Evolutionary conservation across 1,140 invertebrate genomes (phyloP).

Genomic region (Meteorus sp.): DNA sequence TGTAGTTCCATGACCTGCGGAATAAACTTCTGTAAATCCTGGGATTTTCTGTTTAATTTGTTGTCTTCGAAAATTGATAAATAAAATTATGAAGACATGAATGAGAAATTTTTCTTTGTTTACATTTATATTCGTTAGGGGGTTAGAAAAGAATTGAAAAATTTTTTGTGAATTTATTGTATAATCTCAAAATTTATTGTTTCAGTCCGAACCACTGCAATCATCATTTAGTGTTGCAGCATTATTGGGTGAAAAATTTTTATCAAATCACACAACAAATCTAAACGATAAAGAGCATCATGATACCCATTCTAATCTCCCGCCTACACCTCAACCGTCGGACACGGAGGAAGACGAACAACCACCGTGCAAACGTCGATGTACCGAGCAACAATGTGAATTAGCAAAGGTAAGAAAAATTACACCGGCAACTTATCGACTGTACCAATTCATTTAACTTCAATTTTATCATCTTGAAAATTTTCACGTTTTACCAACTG

Average conservation of each 20-base stretch:
- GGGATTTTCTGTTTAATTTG: not conserved
- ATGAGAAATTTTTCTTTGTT: too few relatives aligned
- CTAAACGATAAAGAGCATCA: not conserved
- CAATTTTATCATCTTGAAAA: too few relatives aligned
- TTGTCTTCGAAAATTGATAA: too few relatives aligned
- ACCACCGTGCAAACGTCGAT: slow-evolving; percentile 43
- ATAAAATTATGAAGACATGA: too few relatives aligned
- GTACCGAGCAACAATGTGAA: slow-evolving; percentile 42
- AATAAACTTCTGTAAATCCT: too few relatives aligned
- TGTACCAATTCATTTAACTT: not conserved
- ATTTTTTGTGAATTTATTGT: too few relatives aligned
- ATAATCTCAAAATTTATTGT: slow-evolving; percentile 28
- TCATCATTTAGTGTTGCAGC: slow-evolving; percentile 54
- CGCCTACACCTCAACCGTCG: slow-evolving; percentile 58
- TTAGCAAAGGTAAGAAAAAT: slow-evolving; percentile 49
- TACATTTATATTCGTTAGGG: too few relatives aligned
- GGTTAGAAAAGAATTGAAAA: too few relatives aligned
- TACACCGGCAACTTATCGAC: slow-evolving; percentile 6
- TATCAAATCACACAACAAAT: slow-evolving; percentile 15
- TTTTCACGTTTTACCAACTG: not conserved
- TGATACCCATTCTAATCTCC: slow-evolving; percentile 37
- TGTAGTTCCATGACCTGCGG: not conserved
- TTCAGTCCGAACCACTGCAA: slow-evolving; percentile 47
- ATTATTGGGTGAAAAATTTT: slow-evolving; percentile 47
- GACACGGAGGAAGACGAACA: slow-evolving; percentile 60